These are phyloP conservation scores for Nibea albiflora DNA, from an alignment of 2,113 vertebrate species.

Conservation along the genomic window DNA sequence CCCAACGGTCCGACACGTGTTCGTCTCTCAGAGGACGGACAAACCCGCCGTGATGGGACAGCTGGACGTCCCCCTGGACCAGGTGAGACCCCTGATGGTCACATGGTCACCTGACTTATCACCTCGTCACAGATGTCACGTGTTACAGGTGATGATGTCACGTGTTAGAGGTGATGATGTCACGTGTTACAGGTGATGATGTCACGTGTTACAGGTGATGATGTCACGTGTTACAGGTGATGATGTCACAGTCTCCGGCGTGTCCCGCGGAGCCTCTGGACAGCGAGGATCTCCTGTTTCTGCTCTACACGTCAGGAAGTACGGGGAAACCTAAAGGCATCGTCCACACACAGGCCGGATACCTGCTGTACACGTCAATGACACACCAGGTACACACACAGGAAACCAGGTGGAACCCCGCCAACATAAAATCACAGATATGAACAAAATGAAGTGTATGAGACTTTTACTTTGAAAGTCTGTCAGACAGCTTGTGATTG, in stretches of 20 bases:
- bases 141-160: no score
- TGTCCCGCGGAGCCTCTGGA: slow-evolving; percentile 89
- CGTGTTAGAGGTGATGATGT: no score
- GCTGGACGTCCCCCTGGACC: slow-evolving; percentile 87
- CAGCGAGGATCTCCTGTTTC: slow-evolving; percentile 91
- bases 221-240: slow-evolving; percentile 81
- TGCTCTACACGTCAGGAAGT: slow-evolving; percentile 93
- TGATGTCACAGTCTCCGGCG: slow-evolving; percentile 82
- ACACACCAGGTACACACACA: slow-evolving; percentile 88
- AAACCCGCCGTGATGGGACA: slow-evolving; percentile 83
- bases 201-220: not conserved
- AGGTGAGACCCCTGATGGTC: slow-evolving; percentile 78
- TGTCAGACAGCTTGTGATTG: not conserved
- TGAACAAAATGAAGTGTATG: no score
- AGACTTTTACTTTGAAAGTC: not conserved
- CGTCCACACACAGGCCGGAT: slow-evolving; percentile 92
- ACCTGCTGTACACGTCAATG: slow-evolving; percentile 89
- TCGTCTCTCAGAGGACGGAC: slow-evolving; percentile 90
- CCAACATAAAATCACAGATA: no score
- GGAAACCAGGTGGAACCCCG: no score
- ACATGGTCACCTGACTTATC: no score
- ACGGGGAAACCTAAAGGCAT: slow-evolving; percentile 93
- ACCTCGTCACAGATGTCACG: no score
- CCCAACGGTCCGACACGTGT: slow-evolving; percentile 85
- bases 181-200: no score